These are phyloP conservation scores for Nycticebus coucang DNA, from an alignment of 2,113 vertebrate genomes.

Conservation along the genomic window DNA sequence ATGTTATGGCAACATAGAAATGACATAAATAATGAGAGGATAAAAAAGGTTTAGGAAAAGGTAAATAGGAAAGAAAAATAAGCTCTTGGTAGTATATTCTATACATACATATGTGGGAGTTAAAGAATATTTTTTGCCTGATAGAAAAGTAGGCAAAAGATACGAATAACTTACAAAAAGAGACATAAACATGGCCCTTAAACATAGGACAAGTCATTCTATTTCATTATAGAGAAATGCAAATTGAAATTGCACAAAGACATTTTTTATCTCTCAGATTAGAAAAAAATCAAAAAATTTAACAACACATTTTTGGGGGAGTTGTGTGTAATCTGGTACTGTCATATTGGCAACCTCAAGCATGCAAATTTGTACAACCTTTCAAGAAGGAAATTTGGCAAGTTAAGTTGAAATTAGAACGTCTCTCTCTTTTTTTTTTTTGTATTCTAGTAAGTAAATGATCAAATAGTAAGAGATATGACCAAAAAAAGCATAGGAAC, in stretches of 20 bases:
- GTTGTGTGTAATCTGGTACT: background rate
- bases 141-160: slow-evolving; percentile 5
- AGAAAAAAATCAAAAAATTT: background rate
- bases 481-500: background rate
- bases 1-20: background rate
- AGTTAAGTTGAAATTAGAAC: background rate
- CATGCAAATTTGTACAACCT: background rate
- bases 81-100: background rate
- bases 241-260: background rate
- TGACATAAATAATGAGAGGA: background rate
- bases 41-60: background rate
- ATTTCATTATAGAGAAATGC: background rate
- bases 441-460: background rate
- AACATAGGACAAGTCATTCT: background rate
- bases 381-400: background rate
- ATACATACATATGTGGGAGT: background rate
- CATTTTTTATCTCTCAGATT: background rate
- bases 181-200: background rate
- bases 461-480: background rate
- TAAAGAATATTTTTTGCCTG: background rate
- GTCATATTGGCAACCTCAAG: background rate
- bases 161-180: background rate
- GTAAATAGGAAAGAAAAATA: background rate
- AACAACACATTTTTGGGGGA: background rate
- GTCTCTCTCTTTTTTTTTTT: background rate